Base-by-base conservation (phyloP, 2,797 vertebrate species). In the Takifugu rubripes region DNA sequence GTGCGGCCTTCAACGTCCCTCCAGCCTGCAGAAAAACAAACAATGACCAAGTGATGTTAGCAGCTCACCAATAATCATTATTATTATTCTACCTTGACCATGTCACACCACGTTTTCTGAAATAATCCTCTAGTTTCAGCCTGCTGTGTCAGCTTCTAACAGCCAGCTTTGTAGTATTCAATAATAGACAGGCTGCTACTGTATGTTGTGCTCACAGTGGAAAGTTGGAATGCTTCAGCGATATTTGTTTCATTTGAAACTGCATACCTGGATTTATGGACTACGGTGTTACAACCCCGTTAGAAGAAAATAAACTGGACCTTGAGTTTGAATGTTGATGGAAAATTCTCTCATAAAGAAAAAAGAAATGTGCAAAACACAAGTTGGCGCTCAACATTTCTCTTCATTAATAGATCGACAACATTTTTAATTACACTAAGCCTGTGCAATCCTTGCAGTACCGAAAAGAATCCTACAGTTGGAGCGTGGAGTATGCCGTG, bases 1-100 rank as follows among this genome's bases (percentile, higher is more conserved):
- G 85, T 75, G 0, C 92, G 87, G 3, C 92, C 91, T 0, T 95
- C 93, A 0, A 92, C 85, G 52, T 94, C 93, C 57, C 93, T 85
- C 95, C 95, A 97, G 82, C 93, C 94, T 97, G 86, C 2, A 69
- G 50, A 12, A 60, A 26, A 49, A 4, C 51, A 26, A 27, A 24
- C 43, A 33, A n/a, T 10, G n/a, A 53, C 44, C 5, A 27, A 9
- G 27, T 10, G 3, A 26, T 10, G 25, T 26, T 49, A 12, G 10
- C 12, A 40, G 36, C 36, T 40, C 12, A 40, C 4, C 36, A 40
- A 40, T 14, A 40, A 14, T 14, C 36, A 11, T 14, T 40, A 11
- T 14, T 40, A 11, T 40, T 17, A 44, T 44, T 44, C 43, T 44
- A 17, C 43, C 6, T 44, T 44, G 7, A 44, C 36, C 36, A 40